A percentile compares a stretch with the other conserved stretches of the same genome.
phyloP scores from a whole-genome alignment of 2,888 invertebrate species.

The Mythimna ferrago region DNA sequence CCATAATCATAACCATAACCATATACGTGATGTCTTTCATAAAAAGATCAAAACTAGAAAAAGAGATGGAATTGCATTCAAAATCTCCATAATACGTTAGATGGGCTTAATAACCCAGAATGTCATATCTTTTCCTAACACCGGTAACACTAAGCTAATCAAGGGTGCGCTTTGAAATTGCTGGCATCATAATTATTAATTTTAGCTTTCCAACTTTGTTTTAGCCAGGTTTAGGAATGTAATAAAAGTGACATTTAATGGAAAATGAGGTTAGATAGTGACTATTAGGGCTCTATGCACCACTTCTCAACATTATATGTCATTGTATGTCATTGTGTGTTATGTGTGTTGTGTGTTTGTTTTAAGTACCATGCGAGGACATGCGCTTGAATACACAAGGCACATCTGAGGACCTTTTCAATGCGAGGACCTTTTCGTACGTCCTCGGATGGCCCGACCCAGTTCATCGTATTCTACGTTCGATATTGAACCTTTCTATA shows the following conservation, averaged over 20 bases:
- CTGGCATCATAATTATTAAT: neutral
- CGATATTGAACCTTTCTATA: too few relatives aligned
- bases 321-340: too few relatives aligned
- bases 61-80: too few relatives aligned
- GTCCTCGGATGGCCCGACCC: too few relatives aligned
- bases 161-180: constrained; percentile 2
- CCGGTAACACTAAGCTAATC: constrained; percentile 19
- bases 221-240: neutral
- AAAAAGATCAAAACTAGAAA: neutral
- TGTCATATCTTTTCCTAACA: constrained; percentile 18
- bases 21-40: neutral
- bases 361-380: too few relatives aligned
- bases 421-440: too few relatives aligned
- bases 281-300: neutral
- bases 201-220: neutral
- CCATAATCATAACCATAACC: too few relatives aligned
- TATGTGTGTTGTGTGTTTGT: too few relatives aligned
- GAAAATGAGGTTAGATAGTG: neutral
- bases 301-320: neutral
- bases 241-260: neutral
- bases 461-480: too few relatives aligned
- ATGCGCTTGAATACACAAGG: too few relatives aligned
- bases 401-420: too few relatives aligned
- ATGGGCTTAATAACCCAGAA: neutral
- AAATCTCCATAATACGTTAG: too few relatives aligned